Evolutionary conservation across 2,797 vertebrate genomes (phyloP).

Genomic region (Meda fulgida): DNA sequence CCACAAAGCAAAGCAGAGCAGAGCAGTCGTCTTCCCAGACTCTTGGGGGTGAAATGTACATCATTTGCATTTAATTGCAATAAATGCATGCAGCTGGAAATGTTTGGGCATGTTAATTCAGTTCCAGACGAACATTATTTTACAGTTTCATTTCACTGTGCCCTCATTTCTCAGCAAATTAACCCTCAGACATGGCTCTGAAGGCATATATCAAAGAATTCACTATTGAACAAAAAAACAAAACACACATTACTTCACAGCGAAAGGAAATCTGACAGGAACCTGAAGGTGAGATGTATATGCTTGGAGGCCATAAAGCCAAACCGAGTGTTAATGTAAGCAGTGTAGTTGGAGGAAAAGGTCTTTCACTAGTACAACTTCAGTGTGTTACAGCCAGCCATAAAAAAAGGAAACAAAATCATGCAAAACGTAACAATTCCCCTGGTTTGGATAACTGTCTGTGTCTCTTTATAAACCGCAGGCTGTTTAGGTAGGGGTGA

Average conservation of each 20-base stretch:
- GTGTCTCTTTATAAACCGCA: background rate
- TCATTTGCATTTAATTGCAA: slow-evolving; percentile 66
- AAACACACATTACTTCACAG: background rate
- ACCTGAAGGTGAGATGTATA: slow-evolving; percentile 26
- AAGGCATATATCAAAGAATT: background rate
- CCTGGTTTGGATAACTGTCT: background rate
- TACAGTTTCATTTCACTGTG: slow-evolving; percentile 41
- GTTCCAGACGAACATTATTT: slow-evolving; percentile 44
- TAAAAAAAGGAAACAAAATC: background rate
- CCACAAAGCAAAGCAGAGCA: slow-evolving; percentile 49
- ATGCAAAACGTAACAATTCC: slow-evolving; percentile 8
- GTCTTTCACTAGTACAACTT: slow-evolving; percentile 28
- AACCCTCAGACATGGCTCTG: background rate
- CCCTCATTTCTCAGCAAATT: slow-evolving; percentile 12
- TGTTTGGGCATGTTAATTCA: slow-evolving; percentile 46
- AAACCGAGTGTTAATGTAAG: slow-evolving; percentile 56
- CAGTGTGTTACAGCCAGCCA: slow-evolving; percentile 8
- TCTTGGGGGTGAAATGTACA: slow-evolving; percentile 58
- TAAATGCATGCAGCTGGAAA: slow-evolving; percentile 62
- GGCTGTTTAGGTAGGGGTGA: background rate
- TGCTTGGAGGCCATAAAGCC: slow-evolving; percentile 41
- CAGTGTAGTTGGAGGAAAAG: slow-evolving; percentile 12
- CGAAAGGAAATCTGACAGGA: background rate
- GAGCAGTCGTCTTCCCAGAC: slow-evolving; percentile 48
- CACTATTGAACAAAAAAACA: background rate